A percentile compares a stretch with the other conserved stretches of the same genome.
Conservation (phyloP, 1,140 invertebrate genomes). For the Drosophila littoralis region DNA sequence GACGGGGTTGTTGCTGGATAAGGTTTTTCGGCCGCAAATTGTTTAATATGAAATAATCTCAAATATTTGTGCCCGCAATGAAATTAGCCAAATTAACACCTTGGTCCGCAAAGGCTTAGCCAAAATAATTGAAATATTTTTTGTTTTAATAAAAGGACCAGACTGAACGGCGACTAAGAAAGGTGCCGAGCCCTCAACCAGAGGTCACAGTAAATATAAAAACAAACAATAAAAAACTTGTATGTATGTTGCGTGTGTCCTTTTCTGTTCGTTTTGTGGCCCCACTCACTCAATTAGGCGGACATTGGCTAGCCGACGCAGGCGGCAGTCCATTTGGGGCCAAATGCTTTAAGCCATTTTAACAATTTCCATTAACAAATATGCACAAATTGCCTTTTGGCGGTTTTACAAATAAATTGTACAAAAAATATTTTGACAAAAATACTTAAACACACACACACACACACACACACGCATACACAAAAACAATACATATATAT, state of each 20-base stretch:
- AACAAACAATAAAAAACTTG: constrained; percentile 26
- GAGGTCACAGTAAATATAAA: constrained; percentile 4
- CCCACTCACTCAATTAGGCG: constrained; percentile 74
- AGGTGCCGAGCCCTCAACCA: neutral
- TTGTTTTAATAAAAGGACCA: constrained; percentile 71
- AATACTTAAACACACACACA: constrained; percentile 43
- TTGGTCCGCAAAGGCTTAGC: constrained; percentile 59
- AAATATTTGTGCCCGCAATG: constrained; percentile 77
- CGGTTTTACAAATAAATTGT: constrained; percentile 79
- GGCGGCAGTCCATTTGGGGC: constrained; percentile 64
- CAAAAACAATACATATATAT: neutral
- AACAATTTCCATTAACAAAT: constrained; percentile 83
- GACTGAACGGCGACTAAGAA: neutral
- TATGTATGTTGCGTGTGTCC: constrained; percentile 46
- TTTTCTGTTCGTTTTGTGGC: constrained; percentile 50
- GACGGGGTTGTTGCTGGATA: constrained; percentile 20
- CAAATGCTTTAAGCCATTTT: constrained; percentile 78
- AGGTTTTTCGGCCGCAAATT: constrained; percentile 55
- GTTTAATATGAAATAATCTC: constrained; percentile 76
- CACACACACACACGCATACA: neutral
- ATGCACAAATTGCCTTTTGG: constrained; percentile 80
- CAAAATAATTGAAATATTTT: constrained; percentile 81
- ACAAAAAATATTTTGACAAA: constrained; percentile 76
- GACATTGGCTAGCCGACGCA: constrained; percentile 19
- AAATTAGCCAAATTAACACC: constrained; percentile 83